Percentiles rank a stretch among this genome's conserved stretches.
Conservation (phyloP, 2,113 vertebrate genomes). For the Scopus umbretta region DNA sequence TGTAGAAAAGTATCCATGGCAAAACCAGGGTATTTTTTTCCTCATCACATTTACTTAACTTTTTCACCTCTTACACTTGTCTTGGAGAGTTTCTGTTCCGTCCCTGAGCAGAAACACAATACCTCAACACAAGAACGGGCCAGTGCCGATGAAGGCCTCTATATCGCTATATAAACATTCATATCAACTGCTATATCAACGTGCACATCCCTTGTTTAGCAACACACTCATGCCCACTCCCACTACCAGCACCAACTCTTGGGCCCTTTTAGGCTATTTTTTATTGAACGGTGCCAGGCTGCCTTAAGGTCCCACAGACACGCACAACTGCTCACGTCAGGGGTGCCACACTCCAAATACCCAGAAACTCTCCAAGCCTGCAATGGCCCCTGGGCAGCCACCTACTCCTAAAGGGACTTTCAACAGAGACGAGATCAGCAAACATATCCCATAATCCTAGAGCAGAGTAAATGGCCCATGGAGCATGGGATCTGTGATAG, state of each 20-base stretch:
- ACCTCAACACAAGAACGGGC: neutral
- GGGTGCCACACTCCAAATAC: neutral
- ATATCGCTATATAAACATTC: neutral
- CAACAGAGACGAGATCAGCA: neutral
- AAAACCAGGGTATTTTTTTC: neutral
- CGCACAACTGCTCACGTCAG: rapidly evolving
- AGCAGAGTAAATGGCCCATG: neutral
- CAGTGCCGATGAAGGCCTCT: neutral
- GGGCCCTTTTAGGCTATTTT: neutral
- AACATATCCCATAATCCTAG: neutral
- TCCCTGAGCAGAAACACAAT: neutral
- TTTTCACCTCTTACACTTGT: neutral
- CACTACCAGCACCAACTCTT: neutral
- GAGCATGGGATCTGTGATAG: neutral
- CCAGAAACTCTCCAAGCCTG: neutral
- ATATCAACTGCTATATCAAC: neutral
- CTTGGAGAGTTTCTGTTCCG: neutral
- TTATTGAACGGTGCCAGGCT: neutral
- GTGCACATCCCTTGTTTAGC: neutral
- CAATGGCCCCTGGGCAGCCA: neutral
- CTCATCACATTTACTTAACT: neutral
- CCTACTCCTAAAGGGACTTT: neutral
- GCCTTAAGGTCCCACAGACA: neutral
- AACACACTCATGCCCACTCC: neutral
- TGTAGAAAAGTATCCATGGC: neutral